Conservation (phyloP, 2,113 vertebrate genomes). For the Strix uralensis region DNA sequence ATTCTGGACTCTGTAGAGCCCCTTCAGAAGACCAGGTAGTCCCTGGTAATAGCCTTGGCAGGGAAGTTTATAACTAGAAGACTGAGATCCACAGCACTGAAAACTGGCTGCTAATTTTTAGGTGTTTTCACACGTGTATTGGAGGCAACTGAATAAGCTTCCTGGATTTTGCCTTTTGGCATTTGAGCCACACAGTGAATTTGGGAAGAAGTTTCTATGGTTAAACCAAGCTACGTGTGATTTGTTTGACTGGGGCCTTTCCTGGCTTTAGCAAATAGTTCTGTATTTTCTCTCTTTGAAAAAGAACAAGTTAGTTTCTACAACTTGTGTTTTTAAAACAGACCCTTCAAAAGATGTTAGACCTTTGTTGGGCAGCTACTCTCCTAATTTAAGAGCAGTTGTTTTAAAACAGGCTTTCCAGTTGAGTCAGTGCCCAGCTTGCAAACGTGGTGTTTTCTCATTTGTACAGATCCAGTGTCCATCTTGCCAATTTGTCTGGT, state of each 20-base stretch:
- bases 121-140: background rate
- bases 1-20: background rate
- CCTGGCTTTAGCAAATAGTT: background rate
- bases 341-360: background rate
- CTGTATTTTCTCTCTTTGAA: background rate
- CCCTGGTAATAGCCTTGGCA: background rate
- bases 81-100: background rate
- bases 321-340: background rate
- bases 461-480: conserved; percentile 88
- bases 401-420: background rate
- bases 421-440: background rate
- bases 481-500: conserved; percentile 96
- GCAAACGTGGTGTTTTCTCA: background rate
- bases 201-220: background rate
- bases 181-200: background rate
- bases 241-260: background rate
- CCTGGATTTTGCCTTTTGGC: background rate
- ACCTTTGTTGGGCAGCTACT: background rate
- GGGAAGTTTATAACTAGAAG: background rate
- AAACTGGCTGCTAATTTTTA: background rate
- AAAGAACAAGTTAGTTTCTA: background rate
- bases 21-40: background rate
- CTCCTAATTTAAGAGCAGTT: background rate
- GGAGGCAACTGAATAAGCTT: background rate
- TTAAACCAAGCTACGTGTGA: background rate